phyloP scores from a whole-genome alignment of 2,113 vertebrate species.

The Psephotus haematonotus region DNA sequence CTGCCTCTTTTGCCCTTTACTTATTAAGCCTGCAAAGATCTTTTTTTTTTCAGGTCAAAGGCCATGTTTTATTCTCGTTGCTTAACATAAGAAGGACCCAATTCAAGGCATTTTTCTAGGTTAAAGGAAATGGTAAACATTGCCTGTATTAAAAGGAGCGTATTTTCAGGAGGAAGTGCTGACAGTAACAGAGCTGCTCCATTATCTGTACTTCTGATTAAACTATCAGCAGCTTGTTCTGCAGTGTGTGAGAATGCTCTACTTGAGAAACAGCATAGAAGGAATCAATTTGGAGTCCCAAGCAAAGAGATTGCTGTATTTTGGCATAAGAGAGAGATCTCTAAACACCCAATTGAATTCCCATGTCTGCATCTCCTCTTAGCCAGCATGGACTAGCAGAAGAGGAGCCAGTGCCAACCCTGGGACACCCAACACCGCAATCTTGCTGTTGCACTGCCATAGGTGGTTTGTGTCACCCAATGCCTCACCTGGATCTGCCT shows the following conservation, averaged over 20 bases:
- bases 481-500: not conserved
- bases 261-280: not conserved
- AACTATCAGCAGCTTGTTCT: not conserved
- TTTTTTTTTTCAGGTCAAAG: not conserved
- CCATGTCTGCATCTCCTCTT: not conserved
- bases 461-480: not conserved
- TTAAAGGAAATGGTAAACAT: not conserved
- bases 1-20: not conserved
- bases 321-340: not conserved
- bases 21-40: not conserved
- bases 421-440: accelerated
- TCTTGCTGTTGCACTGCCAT: accelerated
- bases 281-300: not conserved
- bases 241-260: not conserved
- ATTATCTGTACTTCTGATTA: not conserved
- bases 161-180: not conserved
- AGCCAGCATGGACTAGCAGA: accelerated
- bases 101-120: not conserved
- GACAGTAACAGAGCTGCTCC: not conserved
- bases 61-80: not conserved
- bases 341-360: not conserved
- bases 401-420: not conserved
- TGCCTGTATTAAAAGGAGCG: not conserved
- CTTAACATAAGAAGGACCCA: not conserved
- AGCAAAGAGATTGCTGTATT: not conserved